Evolutionary conservation across 2,797 vertebrate species (phyloP), one percentile per base, ranked within the genome.

Genomic region (Sebastes matsubarae): DNA sequence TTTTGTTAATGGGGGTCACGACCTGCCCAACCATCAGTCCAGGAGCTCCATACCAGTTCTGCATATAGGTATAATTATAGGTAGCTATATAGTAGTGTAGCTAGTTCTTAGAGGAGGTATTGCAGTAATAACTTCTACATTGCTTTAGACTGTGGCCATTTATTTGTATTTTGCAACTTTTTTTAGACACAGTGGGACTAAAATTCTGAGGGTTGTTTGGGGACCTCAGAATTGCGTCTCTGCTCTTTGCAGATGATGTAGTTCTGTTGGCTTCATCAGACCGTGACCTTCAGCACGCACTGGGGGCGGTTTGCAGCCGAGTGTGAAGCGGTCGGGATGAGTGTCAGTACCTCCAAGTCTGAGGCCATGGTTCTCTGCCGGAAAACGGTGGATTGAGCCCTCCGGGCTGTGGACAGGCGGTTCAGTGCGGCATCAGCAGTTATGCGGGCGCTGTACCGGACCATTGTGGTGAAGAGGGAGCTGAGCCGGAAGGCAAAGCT

Each of bases 321-420:
- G 46, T 20, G 18, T 50, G 46, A 50, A 50, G 18, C 18, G 18
- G 46, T 50, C 46, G 8, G 46, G 46, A 50, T 50, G 18, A 20
- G 46, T 0, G 46, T 50, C 46, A 20, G 46, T 3, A 50, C 46
- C 0, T 50, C 0, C 46, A 50, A 20, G 16, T 50, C 42, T 50
- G 42, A 50, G 16, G 16, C 42, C 42, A 50, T 50, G 16, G 0
- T 50, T 50, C 42, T 50, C 0, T 0, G 42, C 42, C 0, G 0
- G 42, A 20, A 50, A 20, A 18, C 0, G 16, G 42, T 50, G 42
- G 42, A 50, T 18, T 50, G 16, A 50, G 42, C 16, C 16, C 42
- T 46, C 6, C 6, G 16, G 42, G 42, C 0, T 18, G 16, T 46
- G 42, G 42, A 46, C 16, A 46, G 42, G 42, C 16, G 3, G 42